These are phyloP conservation scores for Manis pentadactyla DNA, from an alignment of 2,797 vertebrate genomes.

Conservation along the genomic window DNA sequence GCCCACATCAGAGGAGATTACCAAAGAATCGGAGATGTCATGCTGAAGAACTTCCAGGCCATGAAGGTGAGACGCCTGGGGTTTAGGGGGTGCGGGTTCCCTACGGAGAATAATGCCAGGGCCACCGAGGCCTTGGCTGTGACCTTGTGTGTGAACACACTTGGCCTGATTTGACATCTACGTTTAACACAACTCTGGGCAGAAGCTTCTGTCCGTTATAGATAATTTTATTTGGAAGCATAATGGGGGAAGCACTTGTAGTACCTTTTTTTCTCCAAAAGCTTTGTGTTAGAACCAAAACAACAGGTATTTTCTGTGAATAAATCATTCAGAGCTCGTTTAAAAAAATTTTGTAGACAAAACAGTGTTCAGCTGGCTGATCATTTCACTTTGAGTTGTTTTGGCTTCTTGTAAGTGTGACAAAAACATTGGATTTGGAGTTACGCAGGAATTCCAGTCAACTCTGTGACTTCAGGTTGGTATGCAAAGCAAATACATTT, in stretches of 20 bases:
- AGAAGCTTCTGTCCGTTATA: background rate
- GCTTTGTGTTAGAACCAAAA: background rate
- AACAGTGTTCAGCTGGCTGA: background rate
- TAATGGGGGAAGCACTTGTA: background rate
- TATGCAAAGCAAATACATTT: background rate
- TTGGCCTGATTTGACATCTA: fast-evolving
- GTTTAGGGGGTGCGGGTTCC: fast-evolving
- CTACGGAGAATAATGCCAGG: fast-evolving
- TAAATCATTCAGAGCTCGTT: background rate
- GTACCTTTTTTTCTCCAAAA: background rate
- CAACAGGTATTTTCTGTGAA: background rate
- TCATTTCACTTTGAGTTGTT: background rate
- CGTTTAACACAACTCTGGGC: fast-evolving
- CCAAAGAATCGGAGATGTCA: constrained; percentile 96
- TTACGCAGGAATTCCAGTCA: background rate
- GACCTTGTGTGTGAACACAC: fast-evolving
- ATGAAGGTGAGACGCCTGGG: constrained; percentile 92
- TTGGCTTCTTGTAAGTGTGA: background rate
- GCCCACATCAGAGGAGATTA: constrained; percentile 96
- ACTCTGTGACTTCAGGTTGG: background rate
- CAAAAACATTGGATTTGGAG: background rate
- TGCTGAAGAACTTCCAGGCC: constrained; percentile 95
- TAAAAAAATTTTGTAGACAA: background rate
- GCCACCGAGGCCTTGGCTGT: fast-evolving
- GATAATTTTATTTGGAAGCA: background rate